Percentiles rank a stretch among this genome's conserved stretches.
These are phyloP conservation scores for Falco concolor DNA, from an alignment of 2,797 vertebrate species.

Conservation along the genomic window DNA sequence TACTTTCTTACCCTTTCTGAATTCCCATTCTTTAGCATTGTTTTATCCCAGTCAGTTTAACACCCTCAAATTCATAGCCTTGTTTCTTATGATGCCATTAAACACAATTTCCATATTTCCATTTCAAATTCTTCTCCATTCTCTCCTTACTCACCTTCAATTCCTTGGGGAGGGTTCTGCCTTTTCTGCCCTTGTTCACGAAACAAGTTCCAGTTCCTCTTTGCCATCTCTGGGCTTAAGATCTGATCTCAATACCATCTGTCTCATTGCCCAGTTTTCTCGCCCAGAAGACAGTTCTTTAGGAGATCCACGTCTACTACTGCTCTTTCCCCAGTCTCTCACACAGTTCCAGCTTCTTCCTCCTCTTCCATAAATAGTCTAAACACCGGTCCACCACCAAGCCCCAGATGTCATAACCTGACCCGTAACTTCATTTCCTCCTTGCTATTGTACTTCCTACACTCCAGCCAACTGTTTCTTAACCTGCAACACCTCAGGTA, in stretches of 20 bases:
- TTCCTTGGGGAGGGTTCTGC: background rate
- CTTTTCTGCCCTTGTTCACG: background rate
- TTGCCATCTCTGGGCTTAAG: background rate
- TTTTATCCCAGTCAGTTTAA: background rate
- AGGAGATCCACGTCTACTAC: background rate
- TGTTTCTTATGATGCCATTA: background rate
- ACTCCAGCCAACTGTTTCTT: background rate
- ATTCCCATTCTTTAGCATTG: background rate
- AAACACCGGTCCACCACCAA: fast-evolving
- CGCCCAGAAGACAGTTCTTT: background rate
- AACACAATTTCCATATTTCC: background rate
- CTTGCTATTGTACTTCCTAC: background rate
- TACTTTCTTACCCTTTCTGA: background rate
- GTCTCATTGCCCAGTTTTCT: background rate
- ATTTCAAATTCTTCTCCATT: background rate
- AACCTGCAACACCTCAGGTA: background rate
- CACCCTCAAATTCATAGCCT: background rate
- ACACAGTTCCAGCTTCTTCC: background rate
- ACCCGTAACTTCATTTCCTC: background rate
- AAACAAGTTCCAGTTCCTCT: background rate
- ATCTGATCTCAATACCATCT: background rate
- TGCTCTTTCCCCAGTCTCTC: background rate
- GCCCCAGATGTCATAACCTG: background rate
- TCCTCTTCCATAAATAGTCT: background rate
- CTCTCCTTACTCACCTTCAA: background rate